Conservation (phyloP, 2,888 invertebrate species). For the Oscheius sp. region DNA sequence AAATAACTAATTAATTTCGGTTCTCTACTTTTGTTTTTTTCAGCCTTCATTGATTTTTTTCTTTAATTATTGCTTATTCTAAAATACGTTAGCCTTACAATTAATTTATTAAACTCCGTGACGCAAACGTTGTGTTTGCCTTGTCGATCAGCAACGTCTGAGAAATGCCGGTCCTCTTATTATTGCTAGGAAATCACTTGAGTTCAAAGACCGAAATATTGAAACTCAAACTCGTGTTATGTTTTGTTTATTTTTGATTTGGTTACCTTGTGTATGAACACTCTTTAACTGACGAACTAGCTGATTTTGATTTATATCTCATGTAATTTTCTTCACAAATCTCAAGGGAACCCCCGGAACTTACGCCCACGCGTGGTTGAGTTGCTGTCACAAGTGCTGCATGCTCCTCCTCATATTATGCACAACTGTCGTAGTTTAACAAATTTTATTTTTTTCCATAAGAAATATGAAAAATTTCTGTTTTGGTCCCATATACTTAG, state of each 20-base stretch:
- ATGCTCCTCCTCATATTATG: neutral
- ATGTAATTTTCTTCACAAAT: neutral
- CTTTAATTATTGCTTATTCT: too few relatives aligned
- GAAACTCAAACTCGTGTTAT: too few relatives aligned
- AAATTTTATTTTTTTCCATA: neutral
- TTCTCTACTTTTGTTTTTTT: too few relatives aligned
- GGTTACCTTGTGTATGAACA: too few relatives aligned
- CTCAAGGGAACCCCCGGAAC: too few relatives aligned
- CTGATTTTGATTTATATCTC: neutral
- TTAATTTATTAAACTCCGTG: neutral
- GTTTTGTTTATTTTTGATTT: too few relatives aligned
- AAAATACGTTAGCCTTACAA: neutral
- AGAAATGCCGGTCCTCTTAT: neutral
- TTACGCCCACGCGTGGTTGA: constrained; percentile 1
- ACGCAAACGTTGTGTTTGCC: neutral
- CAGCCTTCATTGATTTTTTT: too few relatives aligned
- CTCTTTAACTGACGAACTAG: too few relatives aligned
- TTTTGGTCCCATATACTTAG: neutral
- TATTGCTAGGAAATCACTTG: neutral
- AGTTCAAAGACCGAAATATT: too few relatives aligned
- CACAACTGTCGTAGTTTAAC: neutral
- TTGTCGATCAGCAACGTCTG: neutral
- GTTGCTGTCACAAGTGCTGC: neutral
- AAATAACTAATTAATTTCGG: too few relatives aligned
- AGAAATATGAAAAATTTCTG: neutral